Evolutionary conservation across 2,888 invertebrate species (phyloP).

Genomic region (Eulithis testata): DNA sequence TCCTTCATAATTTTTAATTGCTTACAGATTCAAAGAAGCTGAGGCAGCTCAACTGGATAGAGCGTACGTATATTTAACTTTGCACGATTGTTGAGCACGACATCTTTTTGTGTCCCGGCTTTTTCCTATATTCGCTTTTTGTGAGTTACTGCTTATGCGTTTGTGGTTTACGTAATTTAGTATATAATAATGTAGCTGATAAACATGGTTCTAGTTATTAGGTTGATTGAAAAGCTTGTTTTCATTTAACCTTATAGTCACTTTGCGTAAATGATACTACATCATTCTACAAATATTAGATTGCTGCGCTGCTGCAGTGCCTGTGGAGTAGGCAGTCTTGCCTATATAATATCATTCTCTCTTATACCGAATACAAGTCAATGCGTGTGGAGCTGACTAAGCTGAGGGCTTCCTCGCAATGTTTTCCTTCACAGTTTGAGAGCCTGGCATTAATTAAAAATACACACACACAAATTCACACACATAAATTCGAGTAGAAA

Average conservation of each 20-base stretch:
- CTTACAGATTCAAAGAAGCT: slow-evolving; percentile 94
- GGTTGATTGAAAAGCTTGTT: slow-evolving; percentile 1
- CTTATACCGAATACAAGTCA: too few relatives aligned
- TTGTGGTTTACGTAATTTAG: slow-evolving; percentile 19
- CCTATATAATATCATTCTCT: too few relatives aligned
- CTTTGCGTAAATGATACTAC: background rate
- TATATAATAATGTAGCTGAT: slow-evolving; percentile 36
- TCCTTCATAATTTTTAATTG: slow-evolving; percentile 83
- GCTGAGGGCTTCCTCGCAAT: too few relatives aligned
- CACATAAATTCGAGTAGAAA: too few relatives aligned
- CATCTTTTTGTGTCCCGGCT: slow-evolving; percentile 60
- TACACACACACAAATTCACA: too few relatives aligned
- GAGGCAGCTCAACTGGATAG: slow-evolving; percentile 91
- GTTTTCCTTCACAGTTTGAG: too few relatives aligned
- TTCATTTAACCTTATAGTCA: background rate
- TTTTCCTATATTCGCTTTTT: slow-evolving; percentile 51
- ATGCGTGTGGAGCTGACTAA: too few relatives aligned
- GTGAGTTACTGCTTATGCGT: slow-evolving; percentile 43
- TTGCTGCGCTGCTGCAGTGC: too few relatives aligned
- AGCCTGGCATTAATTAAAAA: too few relatives aligned
- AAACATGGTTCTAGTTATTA: background rate
- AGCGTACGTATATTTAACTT: slow-evolving; percentile 89
- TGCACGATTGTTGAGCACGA: slow-evolving; percentile 64
- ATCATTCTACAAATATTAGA: background rate
- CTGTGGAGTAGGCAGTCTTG: too few relatives aligned